Evolutionary conservation across 2,888 invertebrate species (phyloP).

Genomic region (Leptopilina syphax): DNA sequence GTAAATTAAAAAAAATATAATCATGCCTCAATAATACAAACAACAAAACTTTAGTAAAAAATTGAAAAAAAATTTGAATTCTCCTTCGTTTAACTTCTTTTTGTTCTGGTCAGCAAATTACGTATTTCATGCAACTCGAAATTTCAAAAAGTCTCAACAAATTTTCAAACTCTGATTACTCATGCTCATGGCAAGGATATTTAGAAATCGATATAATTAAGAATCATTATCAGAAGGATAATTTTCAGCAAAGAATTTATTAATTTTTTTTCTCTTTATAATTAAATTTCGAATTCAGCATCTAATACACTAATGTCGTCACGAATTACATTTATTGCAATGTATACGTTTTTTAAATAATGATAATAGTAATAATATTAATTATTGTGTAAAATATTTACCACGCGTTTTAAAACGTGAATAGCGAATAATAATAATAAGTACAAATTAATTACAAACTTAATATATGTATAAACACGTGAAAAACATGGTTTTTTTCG

Average conservation of each 20-base stretch:
- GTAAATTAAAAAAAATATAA: no score
- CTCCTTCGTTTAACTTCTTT: background rate
- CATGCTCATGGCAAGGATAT: conserved; percentile 66
- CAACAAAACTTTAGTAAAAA: no score
- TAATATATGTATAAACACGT: conserved; percentile 66
- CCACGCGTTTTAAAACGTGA: conserved; percentile 63
- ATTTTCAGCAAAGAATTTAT: conserved; percentile 65
- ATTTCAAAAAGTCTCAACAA: conserved; percentile 25
- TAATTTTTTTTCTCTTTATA: conserved; percentile 56
- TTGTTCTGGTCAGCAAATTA: conserved; percentile 12
- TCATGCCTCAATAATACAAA: no score
- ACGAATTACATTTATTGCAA: conserved; percentile 72
- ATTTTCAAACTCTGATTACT: conserved; percentile 55
- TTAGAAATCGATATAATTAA: conserved; percentile 45
- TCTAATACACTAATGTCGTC: conserved; percentile 60
- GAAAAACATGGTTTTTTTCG: conserved; percentile 49
- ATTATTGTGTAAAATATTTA: conserved; percentile 61
- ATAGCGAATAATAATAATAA: conserved; percentile 61
- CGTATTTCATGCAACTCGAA: conserved; percentile 37
- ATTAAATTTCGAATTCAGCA: conserved; percentile 54
- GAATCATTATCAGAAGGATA: conserved; percentile 58
- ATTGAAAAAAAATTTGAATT: background rate
- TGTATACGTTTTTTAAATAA: conserved; percentile 58
- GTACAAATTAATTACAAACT: conserved; percentile 77
- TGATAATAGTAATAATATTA: conserved; percentile 64